Evolutionary conservation across 2,113 vertebrate genomes (phyloP).

Genomic region (Neolamprologus sp.): DNA sequence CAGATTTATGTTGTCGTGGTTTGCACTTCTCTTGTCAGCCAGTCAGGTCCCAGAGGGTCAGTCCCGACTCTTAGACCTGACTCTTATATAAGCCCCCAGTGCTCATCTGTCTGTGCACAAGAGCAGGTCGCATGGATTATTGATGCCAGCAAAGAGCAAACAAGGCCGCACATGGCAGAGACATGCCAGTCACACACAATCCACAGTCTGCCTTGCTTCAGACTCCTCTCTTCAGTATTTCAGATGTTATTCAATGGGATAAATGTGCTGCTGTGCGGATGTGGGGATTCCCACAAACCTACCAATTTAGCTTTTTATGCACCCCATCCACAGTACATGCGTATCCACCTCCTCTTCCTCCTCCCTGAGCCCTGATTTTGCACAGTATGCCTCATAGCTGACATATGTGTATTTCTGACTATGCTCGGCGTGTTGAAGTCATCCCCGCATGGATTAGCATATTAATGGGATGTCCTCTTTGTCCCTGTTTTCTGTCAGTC

Average conservation of each 20-base stretch:
- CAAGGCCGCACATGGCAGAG: constrained; percentile 5
- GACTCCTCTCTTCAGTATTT: background rate
- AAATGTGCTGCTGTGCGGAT: background rate
- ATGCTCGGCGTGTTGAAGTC: constrained; percentile 22
- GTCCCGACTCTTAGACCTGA: constrained; percentile 11
- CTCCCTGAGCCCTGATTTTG: background rate
- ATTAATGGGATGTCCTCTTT: constrained; percentile 56
- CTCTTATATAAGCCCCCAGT: constrained; percentile 42
- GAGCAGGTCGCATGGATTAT: constrained; percentile 47
- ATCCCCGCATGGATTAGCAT: constrained; percentile 53
- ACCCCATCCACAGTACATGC: background rate
- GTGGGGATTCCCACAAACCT: constrained; percentile 3
- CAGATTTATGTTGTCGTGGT: background rate
- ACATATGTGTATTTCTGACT: constrained; percentile 27
- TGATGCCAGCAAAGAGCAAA: constrained; percentile 18
- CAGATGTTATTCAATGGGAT: background rate
- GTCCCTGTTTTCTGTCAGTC: constrained; percentile 44
- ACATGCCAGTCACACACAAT: background rate
- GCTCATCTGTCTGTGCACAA: constrained; percentile 12
- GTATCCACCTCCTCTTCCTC: background rate
- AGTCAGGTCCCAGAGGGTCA: background rate
- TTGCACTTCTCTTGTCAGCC: background rate
- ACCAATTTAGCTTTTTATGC: background rate
- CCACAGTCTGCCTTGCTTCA: background rate
- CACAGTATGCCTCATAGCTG: background rate